Percentiles rank a stretch among this genome's conserved stretches.
These are phyloP conservation scores for Apamea epomidion DNA, from an alignment of 2,888 invertebrate genomes.

Conservation along the genomic window DNA sequence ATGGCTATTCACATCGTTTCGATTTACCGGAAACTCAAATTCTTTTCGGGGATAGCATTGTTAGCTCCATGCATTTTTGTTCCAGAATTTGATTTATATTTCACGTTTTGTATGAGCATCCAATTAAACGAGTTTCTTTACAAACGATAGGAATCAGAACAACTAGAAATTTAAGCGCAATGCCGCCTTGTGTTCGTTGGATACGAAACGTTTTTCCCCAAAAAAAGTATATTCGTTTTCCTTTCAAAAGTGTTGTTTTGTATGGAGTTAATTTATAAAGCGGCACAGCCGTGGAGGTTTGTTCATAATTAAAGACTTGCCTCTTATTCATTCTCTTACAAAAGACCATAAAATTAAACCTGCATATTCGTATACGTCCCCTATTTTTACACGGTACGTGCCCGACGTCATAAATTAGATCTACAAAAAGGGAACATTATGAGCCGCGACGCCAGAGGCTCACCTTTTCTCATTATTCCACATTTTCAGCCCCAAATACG, in stretches of 20 bases:
- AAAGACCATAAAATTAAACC: slow-evolving; percentile 85
- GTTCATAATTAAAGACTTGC: slow-evolving; percentile 85
- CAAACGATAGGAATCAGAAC: slow-evolving; percentile 68
- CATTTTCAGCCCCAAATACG: slow-evolving; percentile 75
- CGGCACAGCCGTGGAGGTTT: slow-evolving; percentile 73
- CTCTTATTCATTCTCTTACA: slow-evolving; percentile 84
- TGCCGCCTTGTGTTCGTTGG: slow-evolving; percentile 62
- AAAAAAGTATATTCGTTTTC: slow-evolving; percentile 68
- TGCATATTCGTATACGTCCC: slow-evolving; percentile 84
- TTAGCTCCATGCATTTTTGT: slow-evolving; percentile 66
- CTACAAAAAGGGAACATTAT: slow-evolving; percentile 84
- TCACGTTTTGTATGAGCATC: slow-evolving; percentile 57
- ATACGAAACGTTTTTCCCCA: slow-evolving; percentile 65
- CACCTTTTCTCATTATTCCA: slow-evolving; percentile 81
- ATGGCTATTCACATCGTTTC: slow-evolving; percentile 64
- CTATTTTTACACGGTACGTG: slow-evolving; percentile 83
- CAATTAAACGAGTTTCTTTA: slow-evolving; percentile 68
- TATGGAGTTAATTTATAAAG: slow-evolving; percentile 78
- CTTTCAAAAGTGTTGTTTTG: slow-evolving; percentile 75
- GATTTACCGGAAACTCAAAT: slow-evolving; percentile 68
- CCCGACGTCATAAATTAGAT: slow-evolving; percentile 85
- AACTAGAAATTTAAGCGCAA: slow-evolving; percentile 62
- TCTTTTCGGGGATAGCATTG: slow-evolving; percentile 67
- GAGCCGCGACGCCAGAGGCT: slow-evolving; percentile 79
- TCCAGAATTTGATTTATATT: slow-evolving; percentile 69